Evolutionary conservation across 2,888 invertebrate species (phyloP).

Genomic region (Shargacucullia verbasci): DNA sequence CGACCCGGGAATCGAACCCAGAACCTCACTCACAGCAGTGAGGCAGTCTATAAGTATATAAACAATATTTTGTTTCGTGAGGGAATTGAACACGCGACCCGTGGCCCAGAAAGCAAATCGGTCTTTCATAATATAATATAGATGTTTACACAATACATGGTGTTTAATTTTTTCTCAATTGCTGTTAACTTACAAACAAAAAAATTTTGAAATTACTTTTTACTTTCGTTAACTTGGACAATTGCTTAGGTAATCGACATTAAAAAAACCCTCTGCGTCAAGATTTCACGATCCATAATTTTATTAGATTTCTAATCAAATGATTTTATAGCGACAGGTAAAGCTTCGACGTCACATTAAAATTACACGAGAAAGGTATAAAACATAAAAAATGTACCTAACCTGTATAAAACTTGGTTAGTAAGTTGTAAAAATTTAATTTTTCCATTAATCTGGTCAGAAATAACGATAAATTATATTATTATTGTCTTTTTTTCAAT

Average conservation of each 20-base stretch:
- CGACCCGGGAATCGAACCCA: too few species aligned
- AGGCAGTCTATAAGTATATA: too few species aligned
- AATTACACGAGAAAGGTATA: slow-evolving; percentile 53
- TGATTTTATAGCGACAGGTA: slow-evolving; percentile 50
- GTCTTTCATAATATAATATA: too few species aligned
- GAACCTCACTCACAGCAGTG: too few species aligned
- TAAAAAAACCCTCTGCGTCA: slow-evolving; percentile 7
- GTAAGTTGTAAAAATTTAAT: slow-evolving; percentile 50
- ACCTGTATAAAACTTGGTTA: slow-evolving; percentile 42
- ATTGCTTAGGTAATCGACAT: not conserved
- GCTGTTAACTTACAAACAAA: too few species aligned
- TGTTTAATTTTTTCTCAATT: too few species aligned
- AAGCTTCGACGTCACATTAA: slow-evolving; percentile 48
- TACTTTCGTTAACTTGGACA: too few species aligned
- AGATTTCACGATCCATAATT: slow-evolving; percentile 39
- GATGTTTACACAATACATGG: too few species aligned
- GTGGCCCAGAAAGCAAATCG: too few species aligned
- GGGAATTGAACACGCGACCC: too few species aligned
- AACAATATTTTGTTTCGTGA: too few species aligned
- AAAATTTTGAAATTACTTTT: too few species aligned
- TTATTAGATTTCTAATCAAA: slow-evolving; percentile 50
- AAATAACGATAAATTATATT: slow-evolving; percentile 29
- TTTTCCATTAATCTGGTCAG: slow-evolving; percentile 38
- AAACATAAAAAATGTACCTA: slow-evolving; percentile 48
- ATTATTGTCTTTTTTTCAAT: slow-evolving; percentile 12